phyloP scores from a whole-genome alignment of 1,140 invertebrate genomes.

The Tyrophagus putrescentiae region DNA sequence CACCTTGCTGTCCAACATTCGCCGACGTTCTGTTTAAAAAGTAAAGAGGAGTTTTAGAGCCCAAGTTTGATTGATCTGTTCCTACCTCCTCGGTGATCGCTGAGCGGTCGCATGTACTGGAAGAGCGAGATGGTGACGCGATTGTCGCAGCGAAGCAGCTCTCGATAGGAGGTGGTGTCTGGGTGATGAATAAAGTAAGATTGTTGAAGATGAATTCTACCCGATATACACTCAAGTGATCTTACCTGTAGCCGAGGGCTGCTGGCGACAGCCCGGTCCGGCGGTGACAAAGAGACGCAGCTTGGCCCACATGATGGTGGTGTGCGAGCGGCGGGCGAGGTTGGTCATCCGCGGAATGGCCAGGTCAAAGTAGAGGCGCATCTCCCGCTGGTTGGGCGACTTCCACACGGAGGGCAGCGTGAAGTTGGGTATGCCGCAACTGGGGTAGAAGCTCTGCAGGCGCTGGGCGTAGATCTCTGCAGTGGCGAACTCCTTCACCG shows the following conservation, averaged over 20 bases:
- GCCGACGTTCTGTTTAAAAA: conserved; percentile 1
- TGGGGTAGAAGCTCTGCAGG: conserved; percentile 18
- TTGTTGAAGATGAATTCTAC: background rate
- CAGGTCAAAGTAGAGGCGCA: conserved; percentile 15
- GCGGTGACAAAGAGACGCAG: background rate
- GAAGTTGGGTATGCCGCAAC: conserved; percentile 1
- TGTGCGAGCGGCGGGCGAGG: background rate
- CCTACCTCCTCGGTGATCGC: conserved; percentile 1
- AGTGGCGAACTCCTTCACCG: conserved; percentile 4
- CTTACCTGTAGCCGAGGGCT: too few relatives aligned
- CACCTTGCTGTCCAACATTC: background rate
- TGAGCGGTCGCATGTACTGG: conserved; percentile 13
- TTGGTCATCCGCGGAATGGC: background rate
- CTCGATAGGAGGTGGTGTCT: background rate
- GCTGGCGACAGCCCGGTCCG: background rate
- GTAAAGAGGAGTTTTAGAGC: conserved; percentile 1
- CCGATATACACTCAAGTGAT: too few relatives aligned
- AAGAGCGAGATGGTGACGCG: conserved; percentile 6
- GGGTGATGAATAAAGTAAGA: background rate
- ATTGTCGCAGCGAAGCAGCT: background rate
- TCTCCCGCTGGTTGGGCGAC: background rate
- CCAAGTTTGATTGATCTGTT: too few relatives aligned
- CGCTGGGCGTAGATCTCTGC: conserved; percentile 14
- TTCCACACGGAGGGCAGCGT: background rate
- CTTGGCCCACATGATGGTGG: conserved; percentile 9